A percentile compares a stretch with the other conserved stretches of the same genome.
Evolutionary conservation across 2,113 vertebrate genomes (phyloP).

Genomic region (Illadopsis cleaveri): DNA sequence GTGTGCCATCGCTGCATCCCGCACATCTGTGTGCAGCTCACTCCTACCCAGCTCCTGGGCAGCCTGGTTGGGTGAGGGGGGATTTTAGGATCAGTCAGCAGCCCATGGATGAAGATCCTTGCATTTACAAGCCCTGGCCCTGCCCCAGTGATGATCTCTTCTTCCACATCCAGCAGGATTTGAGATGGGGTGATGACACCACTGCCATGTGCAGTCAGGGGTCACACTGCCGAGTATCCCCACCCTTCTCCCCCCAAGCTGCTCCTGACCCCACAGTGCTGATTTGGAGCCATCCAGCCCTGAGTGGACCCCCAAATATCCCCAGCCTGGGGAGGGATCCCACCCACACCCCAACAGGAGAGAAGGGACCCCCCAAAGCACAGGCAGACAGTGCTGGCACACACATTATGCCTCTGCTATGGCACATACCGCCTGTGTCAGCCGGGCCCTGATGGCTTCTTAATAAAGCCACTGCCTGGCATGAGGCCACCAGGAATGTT

Average conservation of each 20-base stretch:
- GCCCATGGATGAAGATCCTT: background rate
- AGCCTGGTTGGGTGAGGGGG: background rate
- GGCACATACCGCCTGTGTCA: background rate
- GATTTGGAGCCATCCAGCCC: background rate
- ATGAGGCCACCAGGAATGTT: background rate
- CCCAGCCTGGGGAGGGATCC: background rate
- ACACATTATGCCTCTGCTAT: background rate
- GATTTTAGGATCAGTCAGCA: background rate
- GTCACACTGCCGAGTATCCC: accelerated
- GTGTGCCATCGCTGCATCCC: accelerated
- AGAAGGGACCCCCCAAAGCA: background rate
- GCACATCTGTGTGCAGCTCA: accelerated
- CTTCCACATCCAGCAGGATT: background rate
- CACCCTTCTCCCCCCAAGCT: background rate
- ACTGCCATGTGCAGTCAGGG: accelerated
- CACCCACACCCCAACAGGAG: background rate
- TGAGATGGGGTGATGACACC: background rate
- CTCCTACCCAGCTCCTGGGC: background rate
- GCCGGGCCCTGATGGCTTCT: background rate
- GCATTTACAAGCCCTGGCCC: background rate
- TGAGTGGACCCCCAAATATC: accelerated
- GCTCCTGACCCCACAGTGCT: accelerated
- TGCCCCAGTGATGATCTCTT: background rate
- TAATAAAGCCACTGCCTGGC: background rate
- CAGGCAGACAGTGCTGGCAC: background rate